A percentile compares a stretch with the other conserved stretches of the same genome.
Conservation (phyloP, 2,888 invertebrate genomes). For the Argyra leucocephala region DNA sequence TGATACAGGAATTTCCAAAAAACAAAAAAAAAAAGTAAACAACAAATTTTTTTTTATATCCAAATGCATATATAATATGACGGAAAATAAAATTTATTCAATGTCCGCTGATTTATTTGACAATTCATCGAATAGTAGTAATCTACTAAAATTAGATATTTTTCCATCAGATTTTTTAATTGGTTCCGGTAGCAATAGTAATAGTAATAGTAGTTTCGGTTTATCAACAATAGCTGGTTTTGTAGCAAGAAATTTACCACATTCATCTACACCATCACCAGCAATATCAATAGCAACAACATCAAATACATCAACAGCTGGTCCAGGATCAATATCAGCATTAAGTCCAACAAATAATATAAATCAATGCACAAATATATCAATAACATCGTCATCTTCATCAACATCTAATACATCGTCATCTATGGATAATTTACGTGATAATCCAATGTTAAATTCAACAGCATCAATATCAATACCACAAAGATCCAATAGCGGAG, state of each 20-base stretch:
- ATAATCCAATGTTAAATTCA: constrained; percentile 34
- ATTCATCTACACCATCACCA: constrained; percentile 21
- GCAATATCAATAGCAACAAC: constrained; percentile 20
- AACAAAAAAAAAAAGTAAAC: not conserved
- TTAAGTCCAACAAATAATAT: constrained; percentile 33
- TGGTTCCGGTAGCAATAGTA: constrained; percentile 27
- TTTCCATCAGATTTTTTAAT: constrained; percentile 30
- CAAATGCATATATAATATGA: constrained; percentile 30
- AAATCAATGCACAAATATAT: constrained; percentile 29
- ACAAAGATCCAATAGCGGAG: constrained; percentile 40
- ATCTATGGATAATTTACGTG: constrained; percentile 24
- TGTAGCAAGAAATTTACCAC: constrained; percentile 23
- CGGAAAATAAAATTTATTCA: constrained; percentile 42
- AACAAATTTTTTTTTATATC: not conserved
- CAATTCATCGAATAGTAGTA: constrained; percentile 41
- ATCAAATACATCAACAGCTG: constrained; percentile 11
- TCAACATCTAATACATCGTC: constrained; percentile 27
- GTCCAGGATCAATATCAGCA: constrained; percentile 26
- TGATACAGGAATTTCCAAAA: too few species aligned
- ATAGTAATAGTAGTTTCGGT: constrained; percentile 17
- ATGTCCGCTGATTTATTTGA: constrained; percentile 43
- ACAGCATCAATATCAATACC: constrained; percentile 59
- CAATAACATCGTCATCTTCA: constrained; percentile 29
- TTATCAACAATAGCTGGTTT: constrained; percentile 18
- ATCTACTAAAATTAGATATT: constrained; percentile 39